Evolutionary conservation across 92 coral and sea anemone genomes (phyloP).

Genomic region (Scolanthus callimorphus): DNA sequence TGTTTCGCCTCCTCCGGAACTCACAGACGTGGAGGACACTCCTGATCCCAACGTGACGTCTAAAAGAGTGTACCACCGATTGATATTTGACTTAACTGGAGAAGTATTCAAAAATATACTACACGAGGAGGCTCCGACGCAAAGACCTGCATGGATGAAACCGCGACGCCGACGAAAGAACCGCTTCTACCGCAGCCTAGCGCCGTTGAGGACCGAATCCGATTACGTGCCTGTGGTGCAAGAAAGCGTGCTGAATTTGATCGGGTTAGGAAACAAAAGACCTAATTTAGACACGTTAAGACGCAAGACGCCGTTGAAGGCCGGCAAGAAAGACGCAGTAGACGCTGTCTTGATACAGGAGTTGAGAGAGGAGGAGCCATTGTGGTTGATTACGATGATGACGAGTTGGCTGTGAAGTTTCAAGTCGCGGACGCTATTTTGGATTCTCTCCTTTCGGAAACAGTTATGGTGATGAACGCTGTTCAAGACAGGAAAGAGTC

Average conservation of each 20-base stretch:
- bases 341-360: conserved; percentile 97
- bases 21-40: conserved; percentile 38
- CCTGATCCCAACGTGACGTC: conserved; percentile 69
- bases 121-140: conserved; percentile 65
- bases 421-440: conserved; percentile 98
- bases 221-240: conserved; percentile 77
- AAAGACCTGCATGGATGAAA: conserved; percentile 92
- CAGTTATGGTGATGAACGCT: conserved; percentile 92
- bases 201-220: conserved; percentile 52
- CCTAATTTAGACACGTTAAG: conserved; percentile 83
- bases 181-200: conserved; percentile 70
- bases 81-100: conserved; percentile 83
- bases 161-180: conserved; percentile 81
- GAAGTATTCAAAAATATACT: conserved; percentile 73
- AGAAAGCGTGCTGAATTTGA: conserved; percentile 72
- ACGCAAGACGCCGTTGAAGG: conserved; percentile 93
- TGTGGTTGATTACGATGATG: conserved; percentile 98
- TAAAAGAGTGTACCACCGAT: conserved; percentile 71
- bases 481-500: conserved; percentile 76
- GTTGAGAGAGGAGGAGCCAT: conserved; percentile 93
- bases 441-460: conserved; percentile 79
- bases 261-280: conserved; percentile 89
- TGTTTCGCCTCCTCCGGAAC: conserved; percentile 65
- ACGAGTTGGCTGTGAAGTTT: conserved; percentile 91
- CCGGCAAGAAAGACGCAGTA: conserved; percentile 92